Evolutionary conservation across 2,888 invertebrate species (phyloP).

Genomic region (Melinaea marsaeus): DNA sequence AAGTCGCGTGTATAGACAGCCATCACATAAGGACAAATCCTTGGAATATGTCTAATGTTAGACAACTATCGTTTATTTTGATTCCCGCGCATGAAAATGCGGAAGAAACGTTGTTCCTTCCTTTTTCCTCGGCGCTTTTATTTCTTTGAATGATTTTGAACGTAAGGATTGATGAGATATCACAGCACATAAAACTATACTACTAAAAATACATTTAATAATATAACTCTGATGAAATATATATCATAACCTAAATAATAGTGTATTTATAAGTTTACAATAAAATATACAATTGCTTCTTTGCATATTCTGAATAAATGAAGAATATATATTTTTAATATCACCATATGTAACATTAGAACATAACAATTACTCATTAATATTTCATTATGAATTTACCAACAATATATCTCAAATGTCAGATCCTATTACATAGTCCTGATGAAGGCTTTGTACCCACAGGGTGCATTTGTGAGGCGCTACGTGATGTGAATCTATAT

Average conservation of each 20-base stretch:
- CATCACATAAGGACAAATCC: slow-evolving; percentile 2
- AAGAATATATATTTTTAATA: too few relatives aligned
- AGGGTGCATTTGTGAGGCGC: slow-evolving; percentile 5
- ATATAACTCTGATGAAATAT: neutral
- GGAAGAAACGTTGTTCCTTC: slow-evolving; percentile 16
- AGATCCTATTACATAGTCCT: slow-evolving; percentile 3
- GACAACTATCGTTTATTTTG: slow-evolving; percentile 1
- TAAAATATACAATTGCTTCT: too few relatives aligned
- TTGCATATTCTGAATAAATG: too few relatives aligned
- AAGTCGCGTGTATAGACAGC: neutral
- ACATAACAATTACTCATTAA: neutral
- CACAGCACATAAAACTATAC: slow-evolving; percentile 3
- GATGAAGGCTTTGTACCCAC: slow-evolving; percentile 6
- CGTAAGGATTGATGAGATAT: neutral
- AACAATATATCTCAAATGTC: slow-evolving; percentile 1
- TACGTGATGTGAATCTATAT: slow-evolving; percentile 7
- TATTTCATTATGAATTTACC: neutral
- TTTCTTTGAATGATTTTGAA: too few relatives aligned
- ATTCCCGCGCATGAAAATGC: slow-evolving; percentile 8
- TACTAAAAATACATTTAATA: slow-evolving; percentile 1
- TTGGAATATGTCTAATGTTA: slow-evolving; percentile 1
- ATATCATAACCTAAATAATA: neutral
- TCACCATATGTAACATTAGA: too few relatives aligned
- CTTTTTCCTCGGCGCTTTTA: slow-evolving; percentile 13
- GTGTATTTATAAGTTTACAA: too few relatives aligned